Evolutionary conservation across 2,888 invertebrate species (phyloP), one percentile per base, ranked within the genome.

Genomic region (Helicoverpa assulta): DNA sequence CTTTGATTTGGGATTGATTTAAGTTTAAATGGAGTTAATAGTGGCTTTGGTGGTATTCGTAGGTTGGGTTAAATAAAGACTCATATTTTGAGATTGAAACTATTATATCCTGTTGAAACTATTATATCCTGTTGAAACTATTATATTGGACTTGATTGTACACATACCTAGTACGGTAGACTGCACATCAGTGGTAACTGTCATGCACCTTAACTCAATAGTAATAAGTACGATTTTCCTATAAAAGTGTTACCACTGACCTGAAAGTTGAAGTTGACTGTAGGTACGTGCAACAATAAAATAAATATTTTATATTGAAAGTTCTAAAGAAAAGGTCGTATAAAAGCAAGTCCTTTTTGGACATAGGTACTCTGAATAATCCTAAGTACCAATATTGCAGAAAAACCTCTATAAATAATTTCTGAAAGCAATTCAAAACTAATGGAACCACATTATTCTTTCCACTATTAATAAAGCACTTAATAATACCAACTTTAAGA

Each of bases 381-480:
- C 16, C 14, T 67, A 52, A 29, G 52, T 60, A 37, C n/a, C 26
- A 62, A 76, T 59, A 63, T 63, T 56, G 29, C 18, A 60, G 50
- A 75, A 56, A 71, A 75, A 53, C 52, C 60, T 57, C 47, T 61
- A 76, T 76, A 70, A 75, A 75, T 75, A 70, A 62, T 61, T 52
- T 29, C 14, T 14, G 62, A 70, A 70, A 54, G 55, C 68, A 29
- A 73, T 64, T 70, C 52, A 66, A 73, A 66, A 77, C 53, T 58
- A 70, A 63, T 70, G 55, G 52, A 67, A 56, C 52, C 62, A 73
- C 61, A 65, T 75, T 62, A 65, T 61, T 62, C 65, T 53, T 70
- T 40, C 51, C 56, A 52, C 29, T 70, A 75, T 73, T 73, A 73
- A 63, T 62, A 63, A 66, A 70, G 33, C 66, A 77, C 65, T 63